Base-by-base conservation (phyloP, 2,113 vertebrate species). In the Speoplatyrhinus poulsoni region DNA sequence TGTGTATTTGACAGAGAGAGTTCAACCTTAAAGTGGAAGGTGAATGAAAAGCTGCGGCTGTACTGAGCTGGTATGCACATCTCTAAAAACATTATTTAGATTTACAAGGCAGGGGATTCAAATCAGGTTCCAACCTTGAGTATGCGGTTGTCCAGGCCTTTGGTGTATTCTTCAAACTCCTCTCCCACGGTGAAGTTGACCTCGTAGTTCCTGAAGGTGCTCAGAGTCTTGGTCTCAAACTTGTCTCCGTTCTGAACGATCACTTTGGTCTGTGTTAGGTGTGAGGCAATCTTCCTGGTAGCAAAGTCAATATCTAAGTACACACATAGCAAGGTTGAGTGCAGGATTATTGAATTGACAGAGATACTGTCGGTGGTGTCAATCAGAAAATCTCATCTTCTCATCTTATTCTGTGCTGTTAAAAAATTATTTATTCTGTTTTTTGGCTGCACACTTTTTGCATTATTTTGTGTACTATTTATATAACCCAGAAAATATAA, bases 171-270 rank as follows among this genome's bases (percentile, higher is more conserved):
- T 1, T 98, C 96, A 79, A 99, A 99, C 88, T 98, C 97, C 79
- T 89, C 93, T 13, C 97, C 98, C 0, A 97, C 81, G 0, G 89
- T 95, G 84, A 85, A 99, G 86, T 96, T 88, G 74, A 99, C 0
- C 0, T 95, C 90, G 1, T 99, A 99, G 89, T 98, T 98, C 60
- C 97, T 93, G 84, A 99, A 95, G 3, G 94, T 96, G 91, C 97
- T 99, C 65, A 94, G 79, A 15, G 97, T 98, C 86, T 94, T 96
- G 0, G 94, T 96, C 83, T 95, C 94, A 75, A 99, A 98, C 75
- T 90, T 90, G 82, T 99, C 89, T 17, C 95, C 96, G 0, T 96
- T 82, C 86, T 99, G 98, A 61, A 92, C 80, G 1, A 99, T 89
- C 49, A 95, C 89, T 72, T 99, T 99, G 0, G 95, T 96, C 91